Base-by-base conservation (phyloP, 2,888 invertebrate genomes). In the Drosophila paramelanica region DNA sequence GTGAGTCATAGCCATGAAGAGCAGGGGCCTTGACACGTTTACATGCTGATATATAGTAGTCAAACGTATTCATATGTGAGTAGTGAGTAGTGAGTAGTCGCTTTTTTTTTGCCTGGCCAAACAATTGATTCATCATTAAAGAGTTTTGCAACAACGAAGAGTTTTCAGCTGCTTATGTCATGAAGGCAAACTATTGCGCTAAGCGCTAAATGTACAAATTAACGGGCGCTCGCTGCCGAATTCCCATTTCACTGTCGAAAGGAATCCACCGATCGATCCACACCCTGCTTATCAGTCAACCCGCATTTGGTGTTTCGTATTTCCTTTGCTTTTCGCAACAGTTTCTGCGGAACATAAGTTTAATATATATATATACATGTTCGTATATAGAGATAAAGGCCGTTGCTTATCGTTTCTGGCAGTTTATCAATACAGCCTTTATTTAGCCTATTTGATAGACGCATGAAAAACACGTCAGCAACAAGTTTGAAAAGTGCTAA, bases 351-450 rank as follows among this genome's bases (percentile, higher is more conserved):
- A 79, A 53, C 52, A 50, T 33, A 23, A 66, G 20, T 13, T 36
- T 17, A 17, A 17, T 17, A 20, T 33, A 8, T 55, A 23, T 36
- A 33, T 14, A 10, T 27, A 27, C 2, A 27, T 31, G 31, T 23
- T 23, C 39, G 6, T 43, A 43, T 36, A 64, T 39, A 64, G 52
- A 11, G 42, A 17, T 14, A 27, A 49, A 20, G 33, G 27, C 13
- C 33, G 33, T 50, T 42, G 69, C 88, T 82, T 87, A 82, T 82
- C 82, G 62, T 66, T 55, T 56, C 73, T 80, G 66, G 59, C 67
- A 68, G 74, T 69, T 77, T 89, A 82, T 82, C 82, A 89, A 89
- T 84, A 36, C 5, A 77, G 78, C 73, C 62, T 79, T 76, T 79
- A 73, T 70, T 70, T 82, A 57, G 67, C 67, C 61, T 53, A 67